Evolutionary conservation across 2,113 vertebrate species (phyloP).

Genomic region (mouse (Mus musculus)): GRCm39 chr1:130414001-130414500

Average conservation of each 20-base stretch:
- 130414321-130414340: too few relatives aligned
- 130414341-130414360: background rate
- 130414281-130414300: background rate
- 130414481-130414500: background rate
- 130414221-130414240: background rate
- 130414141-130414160: background rate
- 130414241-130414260: background rate
- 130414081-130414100: background rate
- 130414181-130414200: background rate
- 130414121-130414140: background rate
- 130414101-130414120: background rate
- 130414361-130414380: background rate
- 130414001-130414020: background rate
- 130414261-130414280: background rate
- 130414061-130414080: background rate
- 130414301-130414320: background rate
- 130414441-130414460: background rate
- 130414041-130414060: background rate
- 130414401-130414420: background rate
- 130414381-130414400: background rate
- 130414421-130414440: background rate
- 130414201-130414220: background rate
- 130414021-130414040: background rate
- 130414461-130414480: background rate
- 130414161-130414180: background rate